Percentiles rank a stretch among this genome's conserved stretches.
phyloP scores from a whole-genome alignment of 92 coral and sea anemone species.

The Parazoanthus darwini region DNA sequence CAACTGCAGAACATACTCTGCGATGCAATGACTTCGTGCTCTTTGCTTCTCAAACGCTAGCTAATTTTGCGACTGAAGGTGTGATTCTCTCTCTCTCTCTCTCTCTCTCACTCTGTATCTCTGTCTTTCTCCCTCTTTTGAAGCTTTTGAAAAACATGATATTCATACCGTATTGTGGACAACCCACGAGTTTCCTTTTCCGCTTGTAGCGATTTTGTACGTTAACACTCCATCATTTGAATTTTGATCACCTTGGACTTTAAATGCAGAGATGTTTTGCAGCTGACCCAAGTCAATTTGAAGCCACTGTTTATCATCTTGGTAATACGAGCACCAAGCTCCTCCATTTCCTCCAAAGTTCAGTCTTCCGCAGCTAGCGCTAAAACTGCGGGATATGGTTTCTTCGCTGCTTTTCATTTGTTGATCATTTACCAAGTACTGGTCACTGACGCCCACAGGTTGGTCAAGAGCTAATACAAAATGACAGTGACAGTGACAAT shows the following conservation, averaged over 20 bases:
- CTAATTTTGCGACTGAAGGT: too few species aligned
- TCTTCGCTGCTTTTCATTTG: background rate
- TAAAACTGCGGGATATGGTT: too few species aligned
- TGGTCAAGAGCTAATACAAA: background rate
- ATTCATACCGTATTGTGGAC: background rate
- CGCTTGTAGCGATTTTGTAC: constrained; percentile 2
- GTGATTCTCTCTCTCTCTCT: too few species aligned
- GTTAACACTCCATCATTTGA: background rate
- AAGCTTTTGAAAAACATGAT: background rate
- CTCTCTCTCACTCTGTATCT: too few species aligned
- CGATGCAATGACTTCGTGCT: too few species aligned
- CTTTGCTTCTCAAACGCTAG: too few species aligned
- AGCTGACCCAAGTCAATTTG: constrained; percentile 16
- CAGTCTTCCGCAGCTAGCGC: background rate
- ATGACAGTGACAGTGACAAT: too few species aligned
- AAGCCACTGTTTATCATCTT: constrained; percentile 20
- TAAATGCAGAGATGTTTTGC: background rate
- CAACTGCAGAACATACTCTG: too few species aligned
- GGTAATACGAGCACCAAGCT: constrained; percentile 29
- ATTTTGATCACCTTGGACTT: background rate
- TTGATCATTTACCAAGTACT: background rate
- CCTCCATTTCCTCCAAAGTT: background rate
- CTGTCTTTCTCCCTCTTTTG: too few species aligned
- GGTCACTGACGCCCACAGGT: constrained; percentile 29
- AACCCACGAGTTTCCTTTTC: background rate